phyloP scores from a whole-genome alignment of 2,113 vertebrate genomes.

The Coturnix japonica region DNA sequence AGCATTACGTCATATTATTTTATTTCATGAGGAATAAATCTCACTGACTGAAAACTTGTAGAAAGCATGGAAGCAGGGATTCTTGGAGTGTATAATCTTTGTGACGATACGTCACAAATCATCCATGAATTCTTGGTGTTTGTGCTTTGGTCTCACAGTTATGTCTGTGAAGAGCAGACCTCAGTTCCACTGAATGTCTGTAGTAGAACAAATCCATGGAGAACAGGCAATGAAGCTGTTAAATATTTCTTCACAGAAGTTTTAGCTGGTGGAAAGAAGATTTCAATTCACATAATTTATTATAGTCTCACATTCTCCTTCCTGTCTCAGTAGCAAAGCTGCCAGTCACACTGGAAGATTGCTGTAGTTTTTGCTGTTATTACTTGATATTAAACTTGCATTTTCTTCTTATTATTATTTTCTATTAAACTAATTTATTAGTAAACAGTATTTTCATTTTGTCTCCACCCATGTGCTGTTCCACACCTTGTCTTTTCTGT shows the following conservation, averaged over 20 bases:
- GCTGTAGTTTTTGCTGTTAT: neutral
- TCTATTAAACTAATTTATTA: neutral
- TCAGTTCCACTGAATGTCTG: neutral
- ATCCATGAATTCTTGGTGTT: neutral
- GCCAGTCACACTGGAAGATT: conserved; percentile 21
- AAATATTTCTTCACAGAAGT: conserved; percentile 11
- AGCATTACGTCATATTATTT: neutral
- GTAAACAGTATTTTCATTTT: neutral
- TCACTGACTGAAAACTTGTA: neutral
- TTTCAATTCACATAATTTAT: conserved; percentile 54
- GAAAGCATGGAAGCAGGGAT: neutral
- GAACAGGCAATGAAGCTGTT: neutral
- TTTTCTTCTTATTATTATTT: neutral
- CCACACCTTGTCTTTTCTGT: neutral
- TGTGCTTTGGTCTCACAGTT: neutral
- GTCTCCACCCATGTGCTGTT: neutral
- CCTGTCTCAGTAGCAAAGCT: conserved; percentile 36
- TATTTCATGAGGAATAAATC: neutral
- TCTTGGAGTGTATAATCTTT: accelerated
- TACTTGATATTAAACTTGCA: conserved; percentile 11
- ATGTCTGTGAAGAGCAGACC: neutral
- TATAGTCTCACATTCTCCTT: conserved; percentile 24
- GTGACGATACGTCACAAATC: neutral
- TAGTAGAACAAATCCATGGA: neutral
- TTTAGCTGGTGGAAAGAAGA: conserved; percentile 33